Evolutionary conservation across 2,113 vertebrate genomes (phyloP).

Genomic region (Anoura caudifer): DNA sequence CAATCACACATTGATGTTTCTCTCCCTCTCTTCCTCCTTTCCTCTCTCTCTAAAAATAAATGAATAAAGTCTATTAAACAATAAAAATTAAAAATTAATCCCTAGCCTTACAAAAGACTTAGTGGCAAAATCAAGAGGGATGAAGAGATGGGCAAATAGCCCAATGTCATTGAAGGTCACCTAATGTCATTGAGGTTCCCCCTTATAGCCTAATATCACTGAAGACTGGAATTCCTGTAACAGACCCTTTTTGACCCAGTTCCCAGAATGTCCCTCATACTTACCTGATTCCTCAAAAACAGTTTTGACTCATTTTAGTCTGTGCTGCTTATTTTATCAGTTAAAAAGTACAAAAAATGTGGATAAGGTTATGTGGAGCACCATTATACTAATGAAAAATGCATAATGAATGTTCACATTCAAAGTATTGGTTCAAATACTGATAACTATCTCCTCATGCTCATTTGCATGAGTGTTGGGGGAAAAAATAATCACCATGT

Average conservation of each 20-base stretch:
- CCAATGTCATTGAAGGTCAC: not conserved
- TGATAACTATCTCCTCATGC: not conserved
- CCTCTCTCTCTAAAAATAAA: too few relatives aligned
- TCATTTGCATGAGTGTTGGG: not conserved
- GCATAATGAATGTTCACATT: not conserved
- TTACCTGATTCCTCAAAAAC: not conserved
- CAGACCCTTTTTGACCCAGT: not conserved
- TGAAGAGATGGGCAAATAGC: not conserved
- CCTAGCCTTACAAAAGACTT: not conserved
- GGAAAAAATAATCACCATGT: not conserved
- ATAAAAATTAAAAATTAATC: not conserved
- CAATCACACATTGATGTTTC: too few relatives aligned
- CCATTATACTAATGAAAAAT: constrained; percentile 13
- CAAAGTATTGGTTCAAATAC: constrained; percentile 27
- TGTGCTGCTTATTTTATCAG: not conserved
- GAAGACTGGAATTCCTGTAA: not conserved
- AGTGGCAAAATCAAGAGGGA: constrained; percentile 6
- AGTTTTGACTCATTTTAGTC: constrained; percentile 3
- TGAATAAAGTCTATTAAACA: too few relatives aligned
- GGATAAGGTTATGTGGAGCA: not conserved
- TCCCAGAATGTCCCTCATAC: not conserved
- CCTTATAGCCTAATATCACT: not conserved
- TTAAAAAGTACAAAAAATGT: not conserved
- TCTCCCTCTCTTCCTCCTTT: too few relatives aligned
- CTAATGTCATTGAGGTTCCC: not conserved